phyloP scores from a whole-genome alignment of 2,888 invertebrate genomes.

The Scaptomyza reducta region DNA sequence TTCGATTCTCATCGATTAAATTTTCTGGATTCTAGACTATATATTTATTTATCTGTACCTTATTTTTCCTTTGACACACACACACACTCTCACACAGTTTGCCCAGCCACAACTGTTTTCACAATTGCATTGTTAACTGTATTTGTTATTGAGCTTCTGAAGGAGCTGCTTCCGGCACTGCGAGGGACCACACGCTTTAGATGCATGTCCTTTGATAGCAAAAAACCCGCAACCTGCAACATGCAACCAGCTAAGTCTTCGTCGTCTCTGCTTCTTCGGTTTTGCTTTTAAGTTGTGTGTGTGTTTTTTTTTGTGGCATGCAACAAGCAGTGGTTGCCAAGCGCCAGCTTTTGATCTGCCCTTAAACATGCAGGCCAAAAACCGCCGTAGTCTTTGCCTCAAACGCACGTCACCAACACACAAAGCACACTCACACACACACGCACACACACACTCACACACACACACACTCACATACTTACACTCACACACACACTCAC shows the following conservation, averaged over 20 bases:
- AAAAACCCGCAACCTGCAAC: neutral
- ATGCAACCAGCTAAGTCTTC: slow-evolving; percentile 12
- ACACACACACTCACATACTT: too few relatives aligned
- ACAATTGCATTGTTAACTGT: slow-evolving; percentile 49
- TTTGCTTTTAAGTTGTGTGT: slow-evolving; percentile 9
- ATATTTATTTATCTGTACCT: slow-evolving; percentile 24
- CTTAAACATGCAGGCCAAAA: slow-evolving; percentile 25
- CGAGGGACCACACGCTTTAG: slow-evolving; percentile 24
- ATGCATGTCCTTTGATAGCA: slow-evolving; percentile 24
- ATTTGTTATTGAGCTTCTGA: slow-evolving; percentile 33
- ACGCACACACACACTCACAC: neutral
- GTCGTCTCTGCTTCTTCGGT: neutral
- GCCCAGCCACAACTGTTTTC: slow-evolving; percentile 22
- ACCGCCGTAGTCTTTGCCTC: slow-evolving; percentile 43
- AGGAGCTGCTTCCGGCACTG: slow-evolving; percentile 51
- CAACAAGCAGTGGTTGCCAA: slow-evolving; percentile 45
- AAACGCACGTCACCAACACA: slow-evolving; percentile 68
- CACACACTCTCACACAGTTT: slow-evolving; percentile 1
- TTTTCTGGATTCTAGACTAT: slow-evolving; percentile 5
- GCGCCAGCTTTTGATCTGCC: neutral
- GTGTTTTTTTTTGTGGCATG: slow-evolving; percentile 7
- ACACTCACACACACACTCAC: too few relatives aligned
- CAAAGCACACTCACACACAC: slow-evolving; percentile 1
- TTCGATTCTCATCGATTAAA: neutral
- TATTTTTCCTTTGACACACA: slow-evolving; percentile 22